Evolutionary conservation across 2,113 vertebrate genomes (phyloP).

Genomic region (Chamaetylas fuelleborni): DNA sequence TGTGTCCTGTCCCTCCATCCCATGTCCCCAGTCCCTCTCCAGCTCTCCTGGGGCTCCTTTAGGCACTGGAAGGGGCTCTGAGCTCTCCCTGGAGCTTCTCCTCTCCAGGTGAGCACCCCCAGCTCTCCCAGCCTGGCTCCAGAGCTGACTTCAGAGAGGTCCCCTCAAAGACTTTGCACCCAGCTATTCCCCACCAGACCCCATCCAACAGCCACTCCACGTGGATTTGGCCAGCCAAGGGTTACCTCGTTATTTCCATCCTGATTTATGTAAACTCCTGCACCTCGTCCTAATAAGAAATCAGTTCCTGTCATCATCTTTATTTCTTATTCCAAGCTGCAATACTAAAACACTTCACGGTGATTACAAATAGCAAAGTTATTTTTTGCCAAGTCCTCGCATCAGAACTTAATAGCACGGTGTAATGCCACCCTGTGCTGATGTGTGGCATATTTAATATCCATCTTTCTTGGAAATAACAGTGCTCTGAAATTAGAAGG

Average conservation of each 20-base stretch:
- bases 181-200: neutral
- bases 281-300: conserved; percentile 53
- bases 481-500: conserved; percentile 74
- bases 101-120: neutral
- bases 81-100: neutral
- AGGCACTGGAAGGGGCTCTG: neutral
- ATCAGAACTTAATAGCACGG: conserved; percentile 72
- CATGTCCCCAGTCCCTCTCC: neutral
- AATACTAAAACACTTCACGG: conserved; percentile 66
- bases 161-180: neutral
- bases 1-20: neutral
- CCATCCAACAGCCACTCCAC: neutral
- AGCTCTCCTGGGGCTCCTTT: neutral
- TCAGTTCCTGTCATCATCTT: conserved; percentile 62
- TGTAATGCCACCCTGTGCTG: conserved; percentile 69
- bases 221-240: neutral
- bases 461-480: conserved; percentile 76
- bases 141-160: neutral
- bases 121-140: neutral
- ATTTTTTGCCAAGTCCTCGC: conserved; percentile 67
- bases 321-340: conserved; percentile 59
- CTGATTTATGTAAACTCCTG: conserved; percentile 50
- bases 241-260: conserved; percentile 23
- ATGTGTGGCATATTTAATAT: conserved; percentile 78
- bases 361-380: conserved; percentile 73